Conservation (phyloP, 2,113 vertebrate species). For the Bos javanicus region DNA sequence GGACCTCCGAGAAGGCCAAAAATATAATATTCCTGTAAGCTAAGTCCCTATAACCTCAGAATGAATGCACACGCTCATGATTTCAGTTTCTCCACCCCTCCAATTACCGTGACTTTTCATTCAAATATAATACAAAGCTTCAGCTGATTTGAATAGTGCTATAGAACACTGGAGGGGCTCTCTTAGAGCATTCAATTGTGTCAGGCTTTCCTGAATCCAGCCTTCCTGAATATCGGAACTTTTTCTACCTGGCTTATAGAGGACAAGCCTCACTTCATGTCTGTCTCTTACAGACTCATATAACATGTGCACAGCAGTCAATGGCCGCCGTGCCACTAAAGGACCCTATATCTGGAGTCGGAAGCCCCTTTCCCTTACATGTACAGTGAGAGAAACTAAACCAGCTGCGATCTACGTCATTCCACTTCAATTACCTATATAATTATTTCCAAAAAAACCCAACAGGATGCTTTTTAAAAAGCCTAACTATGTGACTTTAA, state of each 20-base stretch:
- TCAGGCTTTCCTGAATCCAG: not conserved
- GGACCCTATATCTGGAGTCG: not conserved
- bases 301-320: not conserved
- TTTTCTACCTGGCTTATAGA: not conserved
- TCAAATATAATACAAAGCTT: not conserved
- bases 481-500: not conserved
- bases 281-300: not conserved
- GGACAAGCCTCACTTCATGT: not conserved
- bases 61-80: not conserved
- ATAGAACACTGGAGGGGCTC: not conserved
- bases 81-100: conserved; percentile 1
- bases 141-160: conserved; percentile 1
- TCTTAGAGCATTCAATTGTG: not conserved
- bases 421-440: not conserved
- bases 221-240: not conserved
- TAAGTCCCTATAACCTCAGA: not conserved
- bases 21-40: not conserved
- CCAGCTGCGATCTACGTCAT: not conserved
- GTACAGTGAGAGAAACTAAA: not conserved
- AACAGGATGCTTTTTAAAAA: not conserved
- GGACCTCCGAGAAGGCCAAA: not conserved
- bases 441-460: not conserved
- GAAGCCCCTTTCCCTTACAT: not conserved
- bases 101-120: not conserved
- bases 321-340: not conserved